Evolutionary conservation across 2,797 vertebrate genomes (phyloP), one percentile per base, ranked within the genome.

Genomic region (Mycteria americana): DNA sequence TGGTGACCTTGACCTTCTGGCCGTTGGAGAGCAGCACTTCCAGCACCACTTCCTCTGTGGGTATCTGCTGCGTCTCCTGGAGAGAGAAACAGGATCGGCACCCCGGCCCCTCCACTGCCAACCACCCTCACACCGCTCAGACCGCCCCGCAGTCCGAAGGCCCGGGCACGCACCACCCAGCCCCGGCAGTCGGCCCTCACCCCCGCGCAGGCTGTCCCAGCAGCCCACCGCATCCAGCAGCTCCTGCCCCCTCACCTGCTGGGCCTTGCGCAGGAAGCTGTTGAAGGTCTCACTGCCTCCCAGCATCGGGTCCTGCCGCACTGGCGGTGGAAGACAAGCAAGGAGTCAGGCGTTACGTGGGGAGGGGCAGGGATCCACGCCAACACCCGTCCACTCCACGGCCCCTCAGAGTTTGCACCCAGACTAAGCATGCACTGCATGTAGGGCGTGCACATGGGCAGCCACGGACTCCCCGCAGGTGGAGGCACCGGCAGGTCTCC

Each of bases 11-110:
- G 76, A 99, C 98, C 97, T 98, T 99, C 98, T 99, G 99, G 56
- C 99, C 99, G 0, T 99, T 99, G 87, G 99, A 99, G 67, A 99
- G 99, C 90, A 99, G 98, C 94, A 99, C 98, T 76, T 99, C 99
- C 86, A 99, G 98, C 92, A 98, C 97, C 30, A 99, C 99, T 78
- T 99, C 99, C 97, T 99, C 99, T 8, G 99, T 99, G 91, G 99
- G 99, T 93, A 99, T 99, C 98, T 99, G 99, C 97, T 99, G 99
- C 0, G 99, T 99, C 97, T 99, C 99, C 99, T 99, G 91, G 3
- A 37, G 27, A 83, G 12, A 95, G 62, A 75, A 72, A 46, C 10
- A 6, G 67, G 30, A 24, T 6, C n/a, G 30, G 53, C 13, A 83
- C 33, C 13, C 23, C 1, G 0, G 28, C 16, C 53, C 56, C 30